Conservation (phyloP, 64 coral and sea anemone genomes). For the Pachyseris speciosa region DNA sequence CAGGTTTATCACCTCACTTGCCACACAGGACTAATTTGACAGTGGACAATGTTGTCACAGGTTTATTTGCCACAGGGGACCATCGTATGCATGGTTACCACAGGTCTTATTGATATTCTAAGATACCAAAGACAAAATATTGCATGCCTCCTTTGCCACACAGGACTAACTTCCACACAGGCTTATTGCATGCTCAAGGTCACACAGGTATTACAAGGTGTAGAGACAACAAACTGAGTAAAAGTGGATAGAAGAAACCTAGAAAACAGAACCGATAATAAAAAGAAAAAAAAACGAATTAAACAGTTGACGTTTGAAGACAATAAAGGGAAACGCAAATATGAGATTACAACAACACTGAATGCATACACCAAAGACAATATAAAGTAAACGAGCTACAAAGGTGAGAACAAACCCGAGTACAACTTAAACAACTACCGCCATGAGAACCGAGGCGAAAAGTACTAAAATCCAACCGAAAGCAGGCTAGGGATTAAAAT, state of each 20-base stretch:
- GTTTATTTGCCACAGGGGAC: neutral
- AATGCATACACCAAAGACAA: neutral
- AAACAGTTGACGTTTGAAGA: neutral
- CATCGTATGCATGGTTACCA: neutral
- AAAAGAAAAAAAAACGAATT: no score
- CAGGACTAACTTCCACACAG: constrained; percentile 11
- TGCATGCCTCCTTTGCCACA: neutral
- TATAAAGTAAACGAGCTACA: constrained; percentile 1
- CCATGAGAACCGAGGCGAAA: neutral
- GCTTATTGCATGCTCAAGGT: constrained; percentile 16
- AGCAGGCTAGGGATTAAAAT: constrained; percentile 17
- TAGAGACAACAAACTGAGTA: neutral
- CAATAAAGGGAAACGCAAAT: neutral
- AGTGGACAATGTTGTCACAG: neutral
- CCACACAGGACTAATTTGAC: no score
- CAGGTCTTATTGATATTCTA: neutral
- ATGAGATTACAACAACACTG: neutral
- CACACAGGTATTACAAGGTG: neutral
- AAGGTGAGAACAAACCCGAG: neutral
- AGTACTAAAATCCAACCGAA: neutral
- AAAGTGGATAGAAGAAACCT: no score
- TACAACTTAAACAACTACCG: neutral
- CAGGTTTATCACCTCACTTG: no score
- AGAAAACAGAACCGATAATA: no score
- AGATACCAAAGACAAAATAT: constrained; percentile 10